Base-by-base conservation (phyloP, 2,888 invertebrate genomes). In the Mamestra brassicae region DNA sequence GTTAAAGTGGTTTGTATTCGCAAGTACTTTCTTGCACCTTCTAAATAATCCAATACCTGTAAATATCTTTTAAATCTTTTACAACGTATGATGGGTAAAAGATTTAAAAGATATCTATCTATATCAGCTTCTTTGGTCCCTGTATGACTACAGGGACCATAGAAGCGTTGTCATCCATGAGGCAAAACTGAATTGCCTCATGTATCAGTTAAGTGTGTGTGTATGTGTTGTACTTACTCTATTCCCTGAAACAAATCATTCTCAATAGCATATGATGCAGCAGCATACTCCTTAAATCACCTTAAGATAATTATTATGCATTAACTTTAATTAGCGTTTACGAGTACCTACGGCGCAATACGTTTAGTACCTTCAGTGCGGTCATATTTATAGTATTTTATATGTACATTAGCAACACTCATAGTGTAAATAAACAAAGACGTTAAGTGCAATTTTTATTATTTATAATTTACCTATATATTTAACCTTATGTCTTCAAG, bases 261-360 rank as follows among this genome's bases (percentile, higher is more conserved):
- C 36, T 26, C 45, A 55, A 2, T 36, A 47, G 45, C 55, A 47
- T 71, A 64, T 34, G 42, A 13, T 17, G 8, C 34, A 34, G 17
- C 42, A 54, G 52, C 38, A 26, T 38, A 42, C 50, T 34, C 65
- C 34, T 26, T 11, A 42, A 54, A 42, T 13, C 42, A 34, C 52
- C 64, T 42, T 26, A 70, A 42, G 42, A 34, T 55, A 55, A 57
- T 71, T 66, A 45, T n/a, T 70, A 34, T 34, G 17, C 64, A 71
- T 55, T 66, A 66, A 47, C 66, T 64, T 64, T 55, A 47, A 71
- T 66, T 66, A 71, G 15, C 45, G 36, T n/a, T 10, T 36, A 11
- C 66, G 45, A 55, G 66, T 66, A n/a, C n/a, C n/a, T n/a, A 55
- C 45, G 11, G 55, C 63, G 60, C 34, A 45, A 52, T 52, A 45